Evolutionary conservation across 2,888 invertebrate genomes (phyloP).

Genomic region (Oscheius sp.): DNA sequence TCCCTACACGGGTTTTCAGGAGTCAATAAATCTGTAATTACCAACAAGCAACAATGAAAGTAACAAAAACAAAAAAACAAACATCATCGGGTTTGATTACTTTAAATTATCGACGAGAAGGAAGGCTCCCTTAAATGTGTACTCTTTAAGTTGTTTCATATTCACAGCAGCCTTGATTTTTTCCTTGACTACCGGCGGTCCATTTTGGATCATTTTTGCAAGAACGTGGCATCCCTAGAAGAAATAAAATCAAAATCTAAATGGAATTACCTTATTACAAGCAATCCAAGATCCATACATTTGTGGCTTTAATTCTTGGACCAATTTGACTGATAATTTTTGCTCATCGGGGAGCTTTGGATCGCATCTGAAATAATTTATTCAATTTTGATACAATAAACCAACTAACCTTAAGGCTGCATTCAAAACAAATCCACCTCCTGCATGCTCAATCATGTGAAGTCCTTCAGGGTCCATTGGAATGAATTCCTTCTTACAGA

Average conservation of each 20-base stretch:
- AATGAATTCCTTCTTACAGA: constrained; percentile 61
- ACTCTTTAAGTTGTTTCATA: constrained; percentile 41
- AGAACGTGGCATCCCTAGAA: constrained; percentile 62
- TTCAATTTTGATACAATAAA: not conserved
- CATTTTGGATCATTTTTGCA: constrained; percentile 57
- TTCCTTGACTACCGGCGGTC: constrained; percentile 38
- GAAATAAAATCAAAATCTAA: not conserved
- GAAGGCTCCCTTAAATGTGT: constrained; percentile 49
- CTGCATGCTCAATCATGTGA: constrained; percentile 52
- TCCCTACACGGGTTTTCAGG: not conserved
- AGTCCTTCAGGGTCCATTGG: constrained; percentile 55
- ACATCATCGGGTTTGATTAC: constrained; percentile 1
- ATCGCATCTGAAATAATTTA: constrained; percentile 32
- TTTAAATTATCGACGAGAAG: constrained; percentile 36
- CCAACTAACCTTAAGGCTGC: constrained; percentile 5
- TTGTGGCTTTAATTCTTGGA: constrained; percentile 43
- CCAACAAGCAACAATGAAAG: not conserved
- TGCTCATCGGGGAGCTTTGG: constrained; percentile 45
- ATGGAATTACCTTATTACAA: constrained; percentile 62
- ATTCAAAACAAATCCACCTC: constrained; percentile 30
- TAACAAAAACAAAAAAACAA: not conserved
- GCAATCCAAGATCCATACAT: constrained; percentile 59
- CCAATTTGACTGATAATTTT: constrained; percentile 52
- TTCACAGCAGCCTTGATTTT: constrained; percentile 44
- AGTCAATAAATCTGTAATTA: not conserved